Percentiles rank a stretch among this genome's conserved stretches.
phyloP scores from a whole-genome alignment of 64 coral and sea anemone genomes.

The Montipora sp. region DNA sequence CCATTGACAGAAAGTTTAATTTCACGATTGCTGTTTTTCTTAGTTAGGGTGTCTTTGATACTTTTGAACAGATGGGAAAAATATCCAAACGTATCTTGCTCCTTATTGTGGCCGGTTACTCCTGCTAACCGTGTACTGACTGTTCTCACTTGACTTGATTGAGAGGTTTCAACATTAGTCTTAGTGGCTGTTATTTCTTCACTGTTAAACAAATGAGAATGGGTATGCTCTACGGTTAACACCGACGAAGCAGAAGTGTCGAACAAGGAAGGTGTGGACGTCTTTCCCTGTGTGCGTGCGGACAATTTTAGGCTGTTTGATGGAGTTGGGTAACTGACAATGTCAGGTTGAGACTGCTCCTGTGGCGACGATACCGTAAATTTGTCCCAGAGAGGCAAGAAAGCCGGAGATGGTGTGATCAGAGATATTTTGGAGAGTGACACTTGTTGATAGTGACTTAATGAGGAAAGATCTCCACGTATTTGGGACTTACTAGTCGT shows the following conservation, averaged over 20 bases:
- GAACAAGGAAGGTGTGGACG: background rate
- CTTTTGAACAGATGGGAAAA: conserved; percentile 26
- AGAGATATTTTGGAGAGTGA: background rate
- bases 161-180: background rate
- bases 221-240: background rate
- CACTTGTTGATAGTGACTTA: no score
- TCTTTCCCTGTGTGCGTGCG: background rate
- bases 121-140: background rate
- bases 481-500: background rate
- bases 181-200: background rate
- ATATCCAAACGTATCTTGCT: conserved; percentile 16
- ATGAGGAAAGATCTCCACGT: background rate
- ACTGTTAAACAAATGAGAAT: background rate
- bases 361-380: background rate
- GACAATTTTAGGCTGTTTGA: background rate
- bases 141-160: background rate
- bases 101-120: background rate
- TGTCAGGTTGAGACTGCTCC: background rate
- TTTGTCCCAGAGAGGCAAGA: background rate
- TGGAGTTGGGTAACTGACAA: background rate
- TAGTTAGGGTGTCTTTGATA: conserved; percentile 31
- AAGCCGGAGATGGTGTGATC: background rate
- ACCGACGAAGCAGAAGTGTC: background rate
- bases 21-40: background rate
- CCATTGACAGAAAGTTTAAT: background rate